phyloP scores from a whole-genome alignment of 2,797 vertebrate genomes.

The Notolepis coatsorum region DNA sequence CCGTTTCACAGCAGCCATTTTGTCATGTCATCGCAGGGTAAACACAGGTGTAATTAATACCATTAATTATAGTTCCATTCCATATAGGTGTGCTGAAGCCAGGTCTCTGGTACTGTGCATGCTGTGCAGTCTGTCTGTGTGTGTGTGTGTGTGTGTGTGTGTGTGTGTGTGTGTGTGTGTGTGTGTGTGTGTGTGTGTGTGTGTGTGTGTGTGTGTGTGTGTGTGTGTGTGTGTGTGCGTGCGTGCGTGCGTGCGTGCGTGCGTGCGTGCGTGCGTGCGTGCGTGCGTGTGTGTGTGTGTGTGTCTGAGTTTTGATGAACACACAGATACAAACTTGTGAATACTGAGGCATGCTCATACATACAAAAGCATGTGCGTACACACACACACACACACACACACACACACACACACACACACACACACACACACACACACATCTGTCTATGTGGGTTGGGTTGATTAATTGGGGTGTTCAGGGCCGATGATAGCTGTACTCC shows the following conservation, averaged over 20 bases:
- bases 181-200: neutral
- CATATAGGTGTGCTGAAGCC: too few species aligned
- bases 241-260: constrained; percentile 25
- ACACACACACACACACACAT: neutral
- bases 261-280: neutral
- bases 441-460: constrained; percentile 51
- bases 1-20: too few species aligned
- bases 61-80: too few species aligned
- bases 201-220: neutral
- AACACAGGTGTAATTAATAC: too few species aligned
- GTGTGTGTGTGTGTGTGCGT: neutral
- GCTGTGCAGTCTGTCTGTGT: neutral
- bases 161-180: neutral
- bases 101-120: too few species aligned
- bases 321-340: constrained; percentile 39
- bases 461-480: constrained; percentile 76
- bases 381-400: neutral
- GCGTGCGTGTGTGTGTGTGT: constrained; percentile 4
- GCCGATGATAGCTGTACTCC: constrained; percentile 69
- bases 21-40: too few species aligned
- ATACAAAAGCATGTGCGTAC: constrained; percentile 4
- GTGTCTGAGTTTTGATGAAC: constrained; percentile 29
- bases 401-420: constrained; percentile 12
- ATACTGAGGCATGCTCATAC: too few species aligned
- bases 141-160: neutral